Percentiles rank a stretch among this genome's conserved stretches.
Evolutionary conservation across 2,113 vertebrate species (phyloP).

Genomic region (Rhinolophus sinicus): DNA sequence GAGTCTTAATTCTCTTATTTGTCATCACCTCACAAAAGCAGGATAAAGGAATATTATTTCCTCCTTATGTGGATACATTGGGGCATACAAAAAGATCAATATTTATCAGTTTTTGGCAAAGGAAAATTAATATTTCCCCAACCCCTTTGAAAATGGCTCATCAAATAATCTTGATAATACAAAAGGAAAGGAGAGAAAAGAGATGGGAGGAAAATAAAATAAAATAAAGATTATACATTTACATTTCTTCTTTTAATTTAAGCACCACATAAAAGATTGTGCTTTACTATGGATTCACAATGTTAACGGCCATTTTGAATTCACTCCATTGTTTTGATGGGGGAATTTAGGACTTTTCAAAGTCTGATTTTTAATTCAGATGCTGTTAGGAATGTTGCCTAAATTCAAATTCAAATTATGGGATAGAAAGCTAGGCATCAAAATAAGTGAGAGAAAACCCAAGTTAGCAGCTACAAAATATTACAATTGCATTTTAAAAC

Average conservation of each 20-base stretch:
- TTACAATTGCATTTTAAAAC: neutral
- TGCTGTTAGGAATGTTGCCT: neutral
- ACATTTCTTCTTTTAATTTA: neutral
- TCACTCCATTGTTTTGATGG: neutral
- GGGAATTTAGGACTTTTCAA: neutral
- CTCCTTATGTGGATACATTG: neutral
- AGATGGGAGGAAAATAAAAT: neutral
- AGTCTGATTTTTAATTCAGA: constrained; percentile 24
- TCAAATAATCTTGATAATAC: neutral
- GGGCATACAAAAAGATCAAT: neutral
- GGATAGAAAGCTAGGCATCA: neutral
- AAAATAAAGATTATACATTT: neutral
- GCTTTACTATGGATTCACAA: neutral
- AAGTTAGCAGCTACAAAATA: neutral
- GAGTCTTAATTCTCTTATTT: neutral
- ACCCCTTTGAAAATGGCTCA: neutral
- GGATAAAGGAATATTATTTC: neutral
- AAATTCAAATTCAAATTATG: constrained; percentile 33
- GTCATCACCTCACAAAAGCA: constrained; percentile 21
- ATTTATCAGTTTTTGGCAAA: neutral
- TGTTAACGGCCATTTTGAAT: constrained; percentile 11
- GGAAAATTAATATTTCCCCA: neutral
- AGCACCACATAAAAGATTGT: neutral
- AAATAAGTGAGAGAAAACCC: constrained; percentile 16
- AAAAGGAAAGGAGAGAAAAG: neutral